Conservation (phyloP, 2,113 vertebrate genomes). For the Oxyruncus cristatus region DNA sequence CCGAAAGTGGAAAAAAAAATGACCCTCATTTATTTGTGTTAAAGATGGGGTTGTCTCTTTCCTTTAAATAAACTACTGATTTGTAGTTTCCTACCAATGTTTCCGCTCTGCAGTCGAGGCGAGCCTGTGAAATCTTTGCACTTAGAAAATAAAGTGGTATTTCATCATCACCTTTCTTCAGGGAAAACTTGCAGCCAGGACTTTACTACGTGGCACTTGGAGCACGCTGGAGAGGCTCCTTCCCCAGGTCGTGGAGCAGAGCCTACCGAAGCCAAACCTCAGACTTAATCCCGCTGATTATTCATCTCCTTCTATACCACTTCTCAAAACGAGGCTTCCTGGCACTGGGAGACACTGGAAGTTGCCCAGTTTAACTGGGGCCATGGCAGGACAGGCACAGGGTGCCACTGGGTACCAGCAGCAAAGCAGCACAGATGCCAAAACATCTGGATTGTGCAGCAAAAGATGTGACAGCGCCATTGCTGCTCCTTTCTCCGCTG, state of each 20-base stretch:
- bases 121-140: background rate
- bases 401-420: background rate
- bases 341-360: background rate
- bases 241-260: background rate
- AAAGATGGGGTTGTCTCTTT: background rate
- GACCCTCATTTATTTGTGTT: background rate
- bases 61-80: background rate
- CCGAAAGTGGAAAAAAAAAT: background rate
- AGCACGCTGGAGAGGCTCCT: background rate
- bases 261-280: background rate
- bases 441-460: background rate
- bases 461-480: background rate
- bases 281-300: background rate
- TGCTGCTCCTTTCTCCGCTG: background rate
- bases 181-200: background rate
- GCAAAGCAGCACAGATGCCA: background rate
- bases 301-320: background rate
- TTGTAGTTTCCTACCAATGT: background rate
- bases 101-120: background rate
- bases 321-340: background rate
- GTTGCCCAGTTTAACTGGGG: background rate
- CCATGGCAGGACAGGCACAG: background rate
- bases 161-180: background rate
- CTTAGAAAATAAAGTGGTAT: background rate
- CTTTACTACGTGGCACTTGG: background rate